Base-by-base conservation (phyloP, 53 echinoderm and acorn worm species). In the Crossaster papposus region DNA sequence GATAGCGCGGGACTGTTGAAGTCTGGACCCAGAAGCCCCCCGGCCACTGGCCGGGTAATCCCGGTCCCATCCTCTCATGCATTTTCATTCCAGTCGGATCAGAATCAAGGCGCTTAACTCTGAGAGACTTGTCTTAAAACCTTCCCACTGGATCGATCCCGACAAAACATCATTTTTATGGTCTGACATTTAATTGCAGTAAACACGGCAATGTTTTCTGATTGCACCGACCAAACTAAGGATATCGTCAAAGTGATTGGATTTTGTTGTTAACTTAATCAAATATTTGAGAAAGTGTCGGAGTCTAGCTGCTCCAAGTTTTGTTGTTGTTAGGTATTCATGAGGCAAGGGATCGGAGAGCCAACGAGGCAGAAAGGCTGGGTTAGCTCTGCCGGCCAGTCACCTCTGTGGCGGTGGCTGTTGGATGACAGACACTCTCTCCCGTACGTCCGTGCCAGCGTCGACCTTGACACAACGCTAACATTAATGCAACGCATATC, bases 81-180 rank as follows among this genome's bases (percentile, higher is more conserved):
- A 87, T 87, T 87, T 87, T 87, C 87, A 87, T 87, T 54, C 74
- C 35, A 35, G 34, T n/a, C 20, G 18, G 22, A 52, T 84, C 29
- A 20, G 55, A 80, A 80, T 55, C 36, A 77, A 55, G 35, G 18
- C 72, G 75, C 76, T 80, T 50, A 51, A 35, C n/a, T 50, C 24
- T 9, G 44, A 44, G 79, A 79, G 75, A 35, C 34, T 74, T 74
- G 11, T 30, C 36, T 33, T 13, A 15, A 74, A 68, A 68, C 68
- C 68, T 44, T 9, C 68, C 68, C 68, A 23, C 28, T 26, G 68
- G 68, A 74, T 74, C 75, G 14, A 74, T 9, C 75, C 75, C 13
- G 4, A 33, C 2, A 36, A 12, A 32, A 44, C 44, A 7, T 44
- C 5, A 44, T 44, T 30, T 33, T 74, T 71, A 71, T 71, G 23